phyloP scores from a whole-genome alignment of 2,797 vertebrate genomes.

The Ispidina picta region DNA sequence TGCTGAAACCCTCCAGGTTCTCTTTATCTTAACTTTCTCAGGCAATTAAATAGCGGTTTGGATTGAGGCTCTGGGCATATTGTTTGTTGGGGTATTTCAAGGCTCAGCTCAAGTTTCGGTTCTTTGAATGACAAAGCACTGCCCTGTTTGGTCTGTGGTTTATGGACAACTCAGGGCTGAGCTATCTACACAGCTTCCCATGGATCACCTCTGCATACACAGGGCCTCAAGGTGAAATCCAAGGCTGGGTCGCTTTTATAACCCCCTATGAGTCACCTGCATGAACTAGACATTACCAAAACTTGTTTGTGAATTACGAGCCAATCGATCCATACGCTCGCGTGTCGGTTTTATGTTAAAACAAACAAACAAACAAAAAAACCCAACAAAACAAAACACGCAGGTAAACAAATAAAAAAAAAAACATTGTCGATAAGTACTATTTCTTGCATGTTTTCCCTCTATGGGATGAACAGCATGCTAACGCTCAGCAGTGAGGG shows the following conservation, averaged over 20 bases:
- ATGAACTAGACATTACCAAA: neutral
- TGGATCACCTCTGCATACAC: neutral
- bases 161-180: neutral
- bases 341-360: neutral
- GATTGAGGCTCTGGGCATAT: neutral
- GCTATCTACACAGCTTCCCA: neutral
- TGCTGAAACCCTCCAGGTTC: neutral
- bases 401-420: neutral
- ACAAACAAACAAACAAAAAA: too few relatives aligned
- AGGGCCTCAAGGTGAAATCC: neutral
- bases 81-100: neutral
- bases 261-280: neutral
- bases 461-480: fast-evolving
- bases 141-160: neutral
- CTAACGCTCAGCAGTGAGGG: neutral
- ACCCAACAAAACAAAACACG: too few relatives aligned
- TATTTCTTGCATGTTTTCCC: fast-evolving
- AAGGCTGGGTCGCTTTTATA: neutral
- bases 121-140: neutral
- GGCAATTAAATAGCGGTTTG: neutral
- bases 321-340: neutral
- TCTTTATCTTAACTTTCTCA: neutral
- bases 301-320: neutral
- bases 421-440: too few relatives aligned
- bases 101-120: neutral